Conservation (phyloP, 1,140 invertebrate species). For the Mercenaria mercenaria region DNA sequence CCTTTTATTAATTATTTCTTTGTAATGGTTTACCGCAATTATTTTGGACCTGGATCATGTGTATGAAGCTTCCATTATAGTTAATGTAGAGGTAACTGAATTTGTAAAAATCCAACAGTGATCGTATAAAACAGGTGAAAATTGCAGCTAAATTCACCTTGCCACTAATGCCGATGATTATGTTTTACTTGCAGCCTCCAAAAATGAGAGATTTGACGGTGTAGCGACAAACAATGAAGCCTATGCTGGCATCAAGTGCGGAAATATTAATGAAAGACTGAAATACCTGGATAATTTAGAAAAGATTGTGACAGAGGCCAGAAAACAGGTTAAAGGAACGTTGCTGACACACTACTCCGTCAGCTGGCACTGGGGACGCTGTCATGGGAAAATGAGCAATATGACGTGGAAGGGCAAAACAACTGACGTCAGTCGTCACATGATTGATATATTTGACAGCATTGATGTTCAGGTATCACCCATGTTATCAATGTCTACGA, state of each 20-base stretch:
- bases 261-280: conserved; percentile 25
- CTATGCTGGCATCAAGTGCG: conserved; percentile 68
- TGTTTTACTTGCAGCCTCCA: background rate
- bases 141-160: too few relatives aligned
- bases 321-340: conserved; percentile 62
- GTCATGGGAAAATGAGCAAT: conserved; percentile 20
- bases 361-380: conserved; percentile 74
- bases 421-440: conserved; percentile 61
- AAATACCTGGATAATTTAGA: conserved; percentile 62
- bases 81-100: too few relatives aligned
- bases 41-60: too few relatives aligned
- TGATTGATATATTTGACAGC: conserved; percentile 77
- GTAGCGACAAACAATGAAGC: conserved; percentile 75
- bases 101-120: too few relatives aligned
- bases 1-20: too few relatives aligned
- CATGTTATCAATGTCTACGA: too few relatives aligned
- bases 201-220: conserved; percentile 60
- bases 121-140: too few relatives aligned
- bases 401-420: conserved; percentile 69
- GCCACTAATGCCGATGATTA: too few relatives aligned
- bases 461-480: conserved; percentile 75
- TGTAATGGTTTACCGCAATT: too few relatives aligned
- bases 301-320: conserved; percentile 63
- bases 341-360: conserved; percentile 73
- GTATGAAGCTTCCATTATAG: too few relatives aligned